Base-by-base conservation (phyloP, 2,113 vertebrate genomes). In the Centropristis striata region DNA sequence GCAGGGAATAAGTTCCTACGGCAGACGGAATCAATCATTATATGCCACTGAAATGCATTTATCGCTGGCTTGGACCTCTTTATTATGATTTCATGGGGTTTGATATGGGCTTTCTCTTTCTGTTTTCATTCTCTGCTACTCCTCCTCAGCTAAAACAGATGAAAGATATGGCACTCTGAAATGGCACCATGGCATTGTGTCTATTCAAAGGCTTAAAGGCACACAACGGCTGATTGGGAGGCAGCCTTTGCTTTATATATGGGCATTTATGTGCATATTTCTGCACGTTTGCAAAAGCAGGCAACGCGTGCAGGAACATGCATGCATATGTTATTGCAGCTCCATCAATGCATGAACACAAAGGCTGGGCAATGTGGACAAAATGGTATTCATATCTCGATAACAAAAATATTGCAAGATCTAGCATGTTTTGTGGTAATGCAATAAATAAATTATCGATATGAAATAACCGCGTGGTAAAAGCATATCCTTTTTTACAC, bases 21-120 rank as follows among this genome's bases (percentile, higher is more conserved):
- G 83, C 71, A 90, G 87, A 93, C 57, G 61, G 81, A 87, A 92
- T 93, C 89, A 91, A 93, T 93, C 86, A 90, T 93, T 91, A 92
- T 87, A 92, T 86, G 88, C 80, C 81, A 79, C 78, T 83, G 80
- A 90, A 89, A 93, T 85, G 68, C 86, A 85, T 94, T 94, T 88
- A 92, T 85, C 58, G 76, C 80, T 6, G 58, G 73, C 81, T 82
- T 44, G 81, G 76, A 68, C 68, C 81, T 85, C 84, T 91, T 91
- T 90, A 88, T 91, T 91, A 78, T 85, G 75, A 91, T 92, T 93
- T 92, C 86, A 88, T 57, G 76, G 78, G 75, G 88, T 87, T 78
- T 88, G 75, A 92, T 88, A 63, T 71, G 66, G 39, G 74, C 78
- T 78, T 81, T 84, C 78, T 74, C 70, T 64, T 74, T 85, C 78